Conservation (phyloP, 1,140 invertebrate genomes). For the Ceratoteleas bidentatus region DNA sequence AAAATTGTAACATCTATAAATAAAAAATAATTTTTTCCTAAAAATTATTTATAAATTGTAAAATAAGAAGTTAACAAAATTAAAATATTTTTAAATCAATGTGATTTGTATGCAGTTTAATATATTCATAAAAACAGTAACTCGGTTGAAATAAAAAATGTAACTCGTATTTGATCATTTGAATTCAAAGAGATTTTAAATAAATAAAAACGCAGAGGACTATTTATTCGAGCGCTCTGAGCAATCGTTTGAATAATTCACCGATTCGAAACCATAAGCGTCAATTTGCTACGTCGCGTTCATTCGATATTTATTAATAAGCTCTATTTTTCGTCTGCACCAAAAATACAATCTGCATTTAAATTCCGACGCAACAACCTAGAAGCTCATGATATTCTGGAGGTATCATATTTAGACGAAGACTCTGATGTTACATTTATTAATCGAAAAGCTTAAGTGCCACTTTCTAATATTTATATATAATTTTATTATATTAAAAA, state of each 20-base stretch:
- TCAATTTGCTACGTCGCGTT: background rate
- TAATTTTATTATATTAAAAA: no score
- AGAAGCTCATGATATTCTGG: background rate
- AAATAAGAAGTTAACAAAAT: no score
- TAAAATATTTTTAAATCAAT: no score
- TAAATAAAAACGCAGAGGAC: background rate
- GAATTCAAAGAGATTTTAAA: constrained; percentile 1
- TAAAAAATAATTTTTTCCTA: no score
- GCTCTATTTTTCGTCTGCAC: background rate
- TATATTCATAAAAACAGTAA: no score
- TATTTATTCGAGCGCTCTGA: background rate
- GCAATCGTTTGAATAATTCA: background rate
- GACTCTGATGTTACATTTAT: no score
- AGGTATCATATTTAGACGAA: no score
- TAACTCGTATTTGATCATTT: background rate
- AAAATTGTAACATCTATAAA: no score
- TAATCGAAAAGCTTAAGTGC: no score
- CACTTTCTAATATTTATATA: no score
- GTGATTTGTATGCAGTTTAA: no score
- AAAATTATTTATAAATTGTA: no score
- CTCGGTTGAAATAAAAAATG: background rate
- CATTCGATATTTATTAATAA: constrained; percentile 5
- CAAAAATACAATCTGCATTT: constrained; percentile 1
- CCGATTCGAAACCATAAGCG: background rate
- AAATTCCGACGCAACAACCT: background rate